Percentiles rank a stretch among this genome's conserved stretches.
These are phyloP conservation scores for Arrhamphus sclerolepis DNA, from an alignment of 2,797 vertebrate species.

Conservation along the genomic window DNA sequence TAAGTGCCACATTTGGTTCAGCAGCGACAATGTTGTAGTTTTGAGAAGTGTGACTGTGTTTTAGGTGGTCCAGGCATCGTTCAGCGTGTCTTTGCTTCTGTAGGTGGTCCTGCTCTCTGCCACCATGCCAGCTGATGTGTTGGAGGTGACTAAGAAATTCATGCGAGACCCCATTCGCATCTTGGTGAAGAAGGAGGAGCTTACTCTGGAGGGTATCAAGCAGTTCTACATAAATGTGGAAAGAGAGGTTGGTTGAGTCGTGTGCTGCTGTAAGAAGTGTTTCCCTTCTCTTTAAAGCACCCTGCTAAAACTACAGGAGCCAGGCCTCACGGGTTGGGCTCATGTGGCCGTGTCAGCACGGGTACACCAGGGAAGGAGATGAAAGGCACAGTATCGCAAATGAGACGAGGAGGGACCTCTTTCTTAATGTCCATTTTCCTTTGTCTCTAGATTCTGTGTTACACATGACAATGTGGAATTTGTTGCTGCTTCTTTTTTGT, in stretches of 20 bases:
- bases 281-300: conserved; percentile 89
- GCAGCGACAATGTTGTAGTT: neutral
- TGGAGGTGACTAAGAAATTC: conserved; percentile 99
- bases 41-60: too few species aligned
- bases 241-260: conserved; percentile 83
- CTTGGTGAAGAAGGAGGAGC: conserved; percentile 97
- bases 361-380: conserved; percentile 89
- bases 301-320: conserved; percentile 88
- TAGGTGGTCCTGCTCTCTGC: conserved; percentile 97
- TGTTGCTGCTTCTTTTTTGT: neutral
- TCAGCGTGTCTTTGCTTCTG: neutral
- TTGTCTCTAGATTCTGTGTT: conserved; percentile 86
- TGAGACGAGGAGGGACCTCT: conserved; percentile 90
- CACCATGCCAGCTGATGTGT: conserved; percentile 97
- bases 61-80: rapidly evolving
- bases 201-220: conserved; percentile 99
- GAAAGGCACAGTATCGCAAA: conserved; percentile 79
- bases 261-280: neutral
- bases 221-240: conserved; percentile 99
- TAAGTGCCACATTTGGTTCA: conserved; percentile 81
- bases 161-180: conserved; percentile 99
- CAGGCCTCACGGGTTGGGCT: conserved; percentile 73
- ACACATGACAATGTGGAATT: conserved; percentile 60
- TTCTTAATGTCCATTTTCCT: conserved; percentile 96
- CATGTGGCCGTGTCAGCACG: conserved; percentile 88